phyloP scores from a whole-genome alignment of 1,140 invertebrate genomes.

The Musca vetustissima region DNA sequence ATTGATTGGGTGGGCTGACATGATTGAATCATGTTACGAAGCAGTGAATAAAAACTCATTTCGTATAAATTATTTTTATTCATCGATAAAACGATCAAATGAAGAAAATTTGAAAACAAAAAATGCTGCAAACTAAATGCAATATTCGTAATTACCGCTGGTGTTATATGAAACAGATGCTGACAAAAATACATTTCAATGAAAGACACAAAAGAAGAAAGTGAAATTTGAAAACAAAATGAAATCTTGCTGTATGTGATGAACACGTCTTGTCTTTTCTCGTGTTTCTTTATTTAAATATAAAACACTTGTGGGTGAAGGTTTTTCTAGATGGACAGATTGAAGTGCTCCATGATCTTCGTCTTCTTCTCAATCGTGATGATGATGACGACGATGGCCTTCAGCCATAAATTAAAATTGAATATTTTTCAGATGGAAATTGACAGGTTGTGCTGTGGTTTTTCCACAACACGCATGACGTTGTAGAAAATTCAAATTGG shows the following conservation, averaged over 20 bases:
- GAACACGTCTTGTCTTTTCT: too few relatives aligned
- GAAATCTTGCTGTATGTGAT: too few relatives aligned
- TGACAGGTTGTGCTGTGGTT: conserved; percentile 3
- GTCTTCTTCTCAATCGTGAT: too few relatives aligned
- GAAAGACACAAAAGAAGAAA: conserved; percentile 8
- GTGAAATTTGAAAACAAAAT: background rate
- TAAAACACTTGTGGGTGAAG: conserved; percentile 22
- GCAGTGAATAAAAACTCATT: too few relatives aligned
- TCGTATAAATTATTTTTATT: too few relatives aligned
- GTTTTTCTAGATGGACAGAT: conserved; percentile 9
- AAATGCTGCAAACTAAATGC: background rate
- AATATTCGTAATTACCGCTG: conserved; percentile 3
- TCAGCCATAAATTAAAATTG: background rate
- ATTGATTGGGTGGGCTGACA: too few relatives aligned
- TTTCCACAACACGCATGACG: background rate
- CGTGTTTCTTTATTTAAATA: conserved; percentile 1
- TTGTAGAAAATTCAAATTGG: too few relatives aligned
- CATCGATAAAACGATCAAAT: too few relatives aligned
- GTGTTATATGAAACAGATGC: conserved; percentile 20
- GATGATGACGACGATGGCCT: conserved; percentile 1
- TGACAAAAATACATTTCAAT: conserved; percentile 13
- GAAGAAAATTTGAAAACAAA: background rate
- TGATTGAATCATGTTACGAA: too few relatives aligned
- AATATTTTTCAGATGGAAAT: conserved; percentile 2
- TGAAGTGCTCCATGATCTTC: conserved; percentile 1